Base-by-base conservation (phyloP, 2,888 invertebrate genomes). In the Xanthorhoe spadicearia region DNA sequence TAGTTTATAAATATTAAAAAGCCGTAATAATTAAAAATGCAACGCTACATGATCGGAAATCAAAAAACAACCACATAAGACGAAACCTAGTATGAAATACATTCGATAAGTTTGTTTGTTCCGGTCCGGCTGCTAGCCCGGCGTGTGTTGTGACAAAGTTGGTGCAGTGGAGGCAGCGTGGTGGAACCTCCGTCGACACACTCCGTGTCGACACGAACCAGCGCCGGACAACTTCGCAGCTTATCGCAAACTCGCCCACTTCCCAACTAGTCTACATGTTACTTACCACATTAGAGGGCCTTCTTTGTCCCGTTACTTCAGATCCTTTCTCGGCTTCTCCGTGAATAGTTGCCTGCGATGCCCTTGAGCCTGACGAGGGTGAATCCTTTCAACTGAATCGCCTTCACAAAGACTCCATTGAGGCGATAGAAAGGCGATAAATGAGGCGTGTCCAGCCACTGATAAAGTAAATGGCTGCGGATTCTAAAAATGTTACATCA, bases 181-280 rank as follows among this genome's bases (percentile, higher is more conserved):
- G 43, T 43, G 43, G 13, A 43, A 48, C 13, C 38, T 43, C 48
- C 48, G 17, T 17, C 6, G 10, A n/a, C 43, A 8, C 10, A n/a
- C n/a, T n/a, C n/a, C 48, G 8, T 48, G 17, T 17, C 6, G 10
- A n/a, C 43, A 8, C 10, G 43, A 10, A 0, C 13, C 13, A 0
- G 10, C 8, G 15, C 28, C 3, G 56, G 46, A 7, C 32, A 17
- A 51, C 15, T 51, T 43, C 38, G 23, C 23, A 28, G 38, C 43
- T 59, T 51, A 59, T 52, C 51, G 43, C 18, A 9, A 32, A 17
- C 49, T 49, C 32, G 28, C 9, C 15, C 56, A 17, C 56, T 10
- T 57, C 9, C 4, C 3, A 49, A 32, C 49, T 57, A 32, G 53
- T 10, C 49, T 50, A 18, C 18, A 50, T 18, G 49, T 50, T 10